Conservation (phyloP, 2,888 invertebrate genomes). For the Esperia sulphurella region DNA sequence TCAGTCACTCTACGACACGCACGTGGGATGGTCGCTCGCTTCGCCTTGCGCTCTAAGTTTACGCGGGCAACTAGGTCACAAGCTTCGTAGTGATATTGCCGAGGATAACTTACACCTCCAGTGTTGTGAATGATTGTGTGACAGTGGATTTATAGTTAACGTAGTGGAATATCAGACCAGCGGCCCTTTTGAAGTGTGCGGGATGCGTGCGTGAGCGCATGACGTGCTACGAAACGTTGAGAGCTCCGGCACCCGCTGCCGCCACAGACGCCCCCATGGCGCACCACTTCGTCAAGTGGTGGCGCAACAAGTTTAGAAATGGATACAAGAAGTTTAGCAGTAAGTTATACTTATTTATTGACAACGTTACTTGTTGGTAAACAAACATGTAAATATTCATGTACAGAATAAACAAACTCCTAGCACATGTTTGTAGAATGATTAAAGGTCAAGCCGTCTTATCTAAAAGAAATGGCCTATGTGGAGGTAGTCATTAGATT, state of each 20-base stretch:
- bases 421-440: no score
- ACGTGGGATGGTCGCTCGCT: conserved; percentile 49
- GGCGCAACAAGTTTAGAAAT: conserved; percentile 86
- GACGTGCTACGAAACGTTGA: conserved; percentile 80
- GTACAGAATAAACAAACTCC: no score
- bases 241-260: conserved; percentile 70
- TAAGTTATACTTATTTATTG: conserved; percentile 52
- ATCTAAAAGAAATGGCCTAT: no score
- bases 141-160: conserved; percentile 49
- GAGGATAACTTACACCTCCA: conserved; percentile 35
- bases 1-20: conserved; percentile 67
- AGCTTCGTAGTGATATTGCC: conserved; percentile 46
- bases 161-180: conserved; percentile 54
- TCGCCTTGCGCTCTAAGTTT: conserved; percentile 42
- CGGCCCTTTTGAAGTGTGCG: conserved; percentile 75
- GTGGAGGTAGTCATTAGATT: no score
- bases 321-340: conserved; percentile 87
- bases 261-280: conserved; percentile 82
- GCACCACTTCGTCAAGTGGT: conserved; percentile 87
- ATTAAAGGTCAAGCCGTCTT: no score
- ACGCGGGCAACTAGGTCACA: conserved; percentile 75
- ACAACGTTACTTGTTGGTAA: conserved; percentile 3
- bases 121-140: conserved; percentile 56
- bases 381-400: neutral
- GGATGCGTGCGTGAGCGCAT: conserved; percentile 80